Percentiles rank a stretch among this genome's conserved stretches.
These are phyloP conservation scores for Spodoptera frugiperda DNA, from an alignment of 1,140 invertebrate species.

Conservation along the genomic window DNA sequence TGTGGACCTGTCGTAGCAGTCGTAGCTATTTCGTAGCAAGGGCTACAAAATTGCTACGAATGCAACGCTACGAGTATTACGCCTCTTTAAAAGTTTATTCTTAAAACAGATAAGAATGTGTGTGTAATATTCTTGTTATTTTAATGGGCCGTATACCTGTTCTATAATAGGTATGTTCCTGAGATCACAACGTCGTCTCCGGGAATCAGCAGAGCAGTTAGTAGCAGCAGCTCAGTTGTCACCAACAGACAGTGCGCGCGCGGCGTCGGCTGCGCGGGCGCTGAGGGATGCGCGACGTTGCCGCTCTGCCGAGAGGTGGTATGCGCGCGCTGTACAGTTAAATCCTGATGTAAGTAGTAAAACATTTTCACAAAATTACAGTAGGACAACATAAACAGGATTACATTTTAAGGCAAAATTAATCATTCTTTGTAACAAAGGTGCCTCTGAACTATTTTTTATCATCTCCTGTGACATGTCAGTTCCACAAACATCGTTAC, in stretches of 20 bases:
- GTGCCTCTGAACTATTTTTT: too few relatives aligned
- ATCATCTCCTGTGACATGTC: too few relatives aligned
- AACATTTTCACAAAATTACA: background rate
- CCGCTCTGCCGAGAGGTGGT: constrained; percentile 93
- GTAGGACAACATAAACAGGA: too few relatives aligned
- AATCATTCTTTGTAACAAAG: too few relatives aligned
- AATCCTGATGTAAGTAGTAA: constrained; percentile 70
- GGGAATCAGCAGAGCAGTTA: constrained; percentile 94
- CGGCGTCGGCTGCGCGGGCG: constrained; percentile 95
- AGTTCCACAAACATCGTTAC: too few relatives aligned
- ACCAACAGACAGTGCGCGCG: constrained; percentile 92
- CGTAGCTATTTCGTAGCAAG: background rate
- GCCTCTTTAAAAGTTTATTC: background rate
- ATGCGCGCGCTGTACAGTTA: constrained; percentile 89
- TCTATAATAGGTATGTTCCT: constrained; percentile 92
- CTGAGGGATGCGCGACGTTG: constrained; percentile 92
- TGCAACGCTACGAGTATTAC: background rate
- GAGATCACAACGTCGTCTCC: constrained; percentile 90
- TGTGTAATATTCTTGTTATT: too few relatives aligned
- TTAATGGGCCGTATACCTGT: background rate
- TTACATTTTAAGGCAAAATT: too few relatives aligned
- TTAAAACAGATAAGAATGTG: background rate
- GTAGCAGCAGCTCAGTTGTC: constrained; percentile 91
- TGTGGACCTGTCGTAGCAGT: background rate
- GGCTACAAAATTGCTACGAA: background rate